These are phyloP conservation scores for Dimorphilus gyrociliatus DNA, from an alignment of 2,888 invertebrate genomes.

Conservation along the genomic window DNA sequence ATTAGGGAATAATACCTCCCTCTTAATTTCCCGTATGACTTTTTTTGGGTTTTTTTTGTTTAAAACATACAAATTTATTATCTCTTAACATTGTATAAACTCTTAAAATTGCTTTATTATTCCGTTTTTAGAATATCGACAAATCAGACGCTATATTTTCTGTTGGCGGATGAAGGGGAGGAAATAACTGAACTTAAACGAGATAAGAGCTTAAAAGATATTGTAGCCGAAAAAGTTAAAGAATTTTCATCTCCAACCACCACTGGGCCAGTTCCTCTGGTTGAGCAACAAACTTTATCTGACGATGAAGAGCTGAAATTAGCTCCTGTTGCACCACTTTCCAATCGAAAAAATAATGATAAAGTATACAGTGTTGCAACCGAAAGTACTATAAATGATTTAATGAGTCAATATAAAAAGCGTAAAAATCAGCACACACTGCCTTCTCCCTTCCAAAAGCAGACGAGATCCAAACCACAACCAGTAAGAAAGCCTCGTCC, in stretches of 20 bases:
- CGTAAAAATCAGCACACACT: constrained; percentile 41
- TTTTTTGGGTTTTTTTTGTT: too few species aligned
- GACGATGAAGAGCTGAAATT: neutral
- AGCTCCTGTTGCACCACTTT: too few species aligned
- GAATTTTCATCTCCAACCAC: too few species aligned
- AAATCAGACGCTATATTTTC: constrained; percentile 45
- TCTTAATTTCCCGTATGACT: too few species aligned
- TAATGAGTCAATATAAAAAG: constrained; percentile 44
- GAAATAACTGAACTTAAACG: constrained; percentile 35
- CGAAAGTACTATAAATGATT: constrained; percentile 38
- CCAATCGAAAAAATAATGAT: too few species aligned
- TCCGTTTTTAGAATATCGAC: constrained; percentile 24
- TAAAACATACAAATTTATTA: too few species aligned
- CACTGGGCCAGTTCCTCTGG: too few species aligned
- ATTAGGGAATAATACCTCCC: too few species aligned
- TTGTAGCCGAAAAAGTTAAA: constrained; percentile 21
- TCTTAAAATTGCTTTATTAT: neutral
- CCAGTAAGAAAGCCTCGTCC: constrained; percentile 7
- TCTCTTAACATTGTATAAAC: too few species aligned
- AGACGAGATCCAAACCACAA: constrained; percentile 11
- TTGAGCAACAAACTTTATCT: neutral
- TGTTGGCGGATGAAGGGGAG: constrained; percentile 45
- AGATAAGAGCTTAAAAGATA: constrained; percentile 13
- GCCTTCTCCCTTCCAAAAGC: constrained; percentile 20
- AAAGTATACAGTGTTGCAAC: constrained; percentile 39